A percentile compares a stretch with the other conserved stretches of the same genome.
These are phyloP conservation scores for Heliconius ismenius DNA, from an alignment of 2,888 invertebrate species.

Conservation along the genomic window DNA sequence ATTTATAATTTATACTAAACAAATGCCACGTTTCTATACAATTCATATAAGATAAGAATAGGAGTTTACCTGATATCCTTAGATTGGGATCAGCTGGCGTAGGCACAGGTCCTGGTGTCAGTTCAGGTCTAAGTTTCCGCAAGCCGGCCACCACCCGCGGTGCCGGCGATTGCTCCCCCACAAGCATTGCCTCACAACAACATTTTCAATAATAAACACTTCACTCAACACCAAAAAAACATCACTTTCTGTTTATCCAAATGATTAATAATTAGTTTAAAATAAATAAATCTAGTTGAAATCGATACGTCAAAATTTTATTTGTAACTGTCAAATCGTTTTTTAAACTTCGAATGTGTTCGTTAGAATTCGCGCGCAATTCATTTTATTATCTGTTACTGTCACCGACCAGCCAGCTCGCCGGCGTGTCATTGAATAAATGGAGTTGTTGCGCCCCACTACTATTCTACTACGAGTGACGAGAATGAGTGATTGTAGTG, in stretches of 20 bases:
- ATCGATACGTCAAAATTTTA: slow-evolving; percentile 34
- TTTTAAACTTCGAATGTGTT: slow-evolving; percentile 70
- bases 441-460: slow-evolving; percentile 59
- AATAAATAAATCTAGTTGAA: slow-evolving; percentile 4
- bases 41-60: slow-evolving; percentile 1
- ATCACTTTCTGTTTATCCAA: slow-evolving; percentile 46
- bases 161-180: slow-evolving; percentile 78
- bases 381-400: slow-evolving; percentile 51
- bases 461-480: slow-evolving; percentile 51
- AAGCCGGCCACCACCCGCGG: slow-evolving; percentile 80
- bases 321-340: slow-evolving; percentile 63
- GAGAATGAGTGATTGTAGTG: slow-evolving; percentile 7
- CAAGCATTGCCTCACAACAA: slow-evolving; percentile 74
- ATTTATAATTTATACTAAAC: neutral
- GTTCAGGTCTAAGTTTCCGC: slow-evolving; percentile 74
- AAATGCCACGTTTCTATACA: neutral
- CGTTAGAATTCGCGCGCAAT: slow-evolving; percentile 67
- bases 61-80: slow-evolving; percentile 70
- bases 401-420: slow-evolving; percentile 56
- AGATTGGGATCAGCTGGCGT: slow-evolving; percentile 73
- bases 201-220: slow-evolving; percentile 64
- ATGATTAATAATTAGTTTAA: neutral
- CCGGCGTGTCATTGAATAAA: slow-evolving; percentile 70
- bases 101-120: slow-evolving; percentile 72
- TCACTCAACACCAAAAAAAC: slow-evolving; percentile 54